Base-by-base conservation (phyloP, 2,888 invertebrate genomes). In the Lasioglossum malachurum region DNA sequence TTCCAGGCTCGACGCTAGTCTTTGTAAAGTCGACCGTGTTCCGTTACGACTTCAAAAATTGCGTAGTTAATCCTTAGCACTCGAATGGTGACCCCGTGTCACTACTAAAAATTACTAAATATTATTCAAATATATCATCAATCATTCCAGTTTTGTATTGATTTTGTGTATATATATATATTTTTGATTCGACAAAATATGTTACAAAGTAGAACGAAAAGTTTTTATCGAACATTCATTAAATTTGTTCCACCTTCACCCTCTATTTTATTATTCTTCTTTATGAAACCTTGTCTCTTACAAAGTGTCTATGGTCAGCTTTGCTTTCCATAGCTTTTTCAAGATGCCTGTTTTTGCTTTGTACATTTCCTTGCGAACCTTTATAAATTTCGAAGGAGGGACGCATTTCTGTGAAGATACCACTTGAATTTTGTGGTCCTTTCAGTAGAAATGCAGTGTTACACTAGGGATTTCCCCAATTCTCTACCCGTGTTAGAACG, bases 361-460 rank as follows among this genome's bases (percentile, higher is more conserved):
- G n/a, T n/a, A 57, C n/a, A n/a, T 57, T n/a, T 57, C n/a, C n/a
- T 23, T n/a, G 57, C n/a, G 10, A 57, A n/a, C 1, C 10, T n/a
- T 57, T 57, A n/a, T 57, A 53, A 53, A 53, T 57, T 57, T 57
- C 57, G n/a, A 57, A 57, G 3, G 23, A 57, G 57, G 10, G 1
- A 10, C 4, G 57, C 57, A 57, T 57, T 57, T 57, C 57, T 57
- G 57, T n/a, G n/a, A 3, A 57, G 10, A n/a, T n/a, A 57, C n/a
- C 57, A n/a, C n/a, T n/a, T 57, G 57, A 57, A 57, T 57, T 57
- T 57, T 57, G 57, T 57, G n/a, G n/a, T 57, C n/a, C n/a, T n/a
- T 57, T 57, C 57, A 57, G 57, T 57, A n/a, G 23, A n/a, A 57
- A 57, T 57, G 57, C 57, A n/a, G 57, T 57, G 57, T 57, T 57